Evolutionary conservation across 2,797 vertebrate genomes (phyloP), one percentile per base, ranked within the genome.

Genomic region (Furcifer pardalis): DNA sequence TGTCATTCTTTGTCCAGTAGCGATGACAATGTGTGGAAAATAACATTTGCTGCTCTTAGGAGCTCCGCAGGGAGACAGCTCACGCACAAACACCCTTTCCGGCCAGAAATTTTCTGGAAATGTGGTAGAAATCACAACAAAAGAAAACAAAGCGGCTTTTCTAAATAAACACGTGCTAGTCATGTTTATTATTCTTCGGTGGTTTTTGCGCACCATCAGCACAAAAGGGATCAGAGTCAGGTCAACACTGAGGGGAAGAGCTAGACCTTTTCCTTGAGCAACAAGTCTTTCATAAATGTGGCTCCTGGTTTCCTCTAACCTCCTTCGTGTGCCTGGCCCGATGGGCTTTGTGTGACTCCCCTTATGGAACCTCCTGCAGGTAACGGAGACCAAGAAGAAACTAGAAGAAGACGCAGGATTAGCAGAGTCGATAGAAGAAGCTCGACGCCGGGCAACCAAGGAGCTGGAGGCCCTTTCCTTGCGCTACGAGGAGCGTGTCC

Each of bases 371-470:
- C 71, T 40, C 52, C 27, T 5, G 42, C 73, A 86, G 84, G 95
- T 98, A 82, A 90, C 94, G 1, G 98, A 98, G 85, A 93, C 97
- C 59, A 97, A 97, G 84, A 96, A 96, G 90, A 97, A 97, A 88
- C 95, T 97, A 1, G 98, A 98, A 88, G 98, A 98, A 79, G 96
- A 98, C 86, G 97, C 96, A 25, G 91, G 92, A 0, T 94, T 95
- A 0, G 95, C 97, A 84, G 98, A 98, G 86, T 81, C 91, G 0
- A 96, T 97, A 6, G 97, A 98, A 89, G 98, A 98, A 92, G 89
- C 93, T 0, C 96, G 97, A 86, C 95, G 97, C 84, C 97, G 97
- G 84, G 95, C 97, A 1, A 95, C 97, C 92, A 93, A 97, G 5
- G 98, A 98, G 88, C 93, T 97, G 5, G 98, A 98, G 92, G 80